Evolutionary conservation across 2,113 vertebrate genomes (phyloP), one percentile per base, ranked within the genome.

Genomic region (Thamnaconus septentrionalis): DNA sequence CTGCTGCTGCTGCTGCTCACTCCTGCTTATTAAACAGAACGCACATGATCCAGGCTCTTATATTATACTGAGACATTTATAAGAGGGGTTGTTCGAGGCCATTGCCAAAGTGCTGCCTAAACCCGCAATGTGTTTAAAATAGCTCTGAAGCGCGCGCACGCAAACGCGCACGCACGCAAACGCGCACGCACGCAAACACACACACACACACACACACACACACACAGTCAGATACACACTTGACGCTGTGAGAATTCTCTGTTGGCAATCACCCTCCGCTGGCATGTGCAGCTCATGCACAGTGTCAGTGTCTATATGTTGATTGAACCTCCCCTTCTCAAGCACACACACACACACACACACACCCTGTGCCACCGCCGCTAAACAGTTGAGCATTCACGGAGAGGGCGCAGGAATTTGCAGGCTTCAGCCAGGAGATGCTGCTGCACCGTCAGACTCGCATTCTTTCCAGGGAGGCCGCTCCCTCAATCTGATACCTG

Each of bases 391-490:
- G 18, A 48, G 53, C 40, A 45, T 59, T 50, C 46, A 52, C 54
- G 58, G 47, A 59, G 71, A 57, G 59, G 59, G 59, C 51, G 4
- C 44, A 85, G 64, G 75, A 76, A 86, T 87, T 74, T 58, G 45
- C 73, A 72, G 58, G 58, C 79, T 53, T 50, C 53, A 65, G 50
- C 45, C 9, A 0, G 46, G 6, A 41, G 54, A 41, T 45, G 76
- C 83, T 69, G 80, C 75, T 69, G 62, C 63, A 46, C 54, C 41
- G 49, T 70, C 39, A 46, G 58, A 55, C 70, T 53, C 63, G 40
- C 80, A 90, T 81, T 78, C 53, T 87, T 87, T 81, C 82, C 83
- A 59, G 49, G 39, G 49, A 45, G 59, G 54, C 18, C 18, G 43
- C 82, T 56, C 74, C 72, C 57, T 80, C 68, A 4, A 51, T 48